Percentiles rank a stretch among this genome's conserved stretches.
Conservation (phyloP, 2,888 invertebrate species). For the Rotaria magnacalcarata region DNA sequence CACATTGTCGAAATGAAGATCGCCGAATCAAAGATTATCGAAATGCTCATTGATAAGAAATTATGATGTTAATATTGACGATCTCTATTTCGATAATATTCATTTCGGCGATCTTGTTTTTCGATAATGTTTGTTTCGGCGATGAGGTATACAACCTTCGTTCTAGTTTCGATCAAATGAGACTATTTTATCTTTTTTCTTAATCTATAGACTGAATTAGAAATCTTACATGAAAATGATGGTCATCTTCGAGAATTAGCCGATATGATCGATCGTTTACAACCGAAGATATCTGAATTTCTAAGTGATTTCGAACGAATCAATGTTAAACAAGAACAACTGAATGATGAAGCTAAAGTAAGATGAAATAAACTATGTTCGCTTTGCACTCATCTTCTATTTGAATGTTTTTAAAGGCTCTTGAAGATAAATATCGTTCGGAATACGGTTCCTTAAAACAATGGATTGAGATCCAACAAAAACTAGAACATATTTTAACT, state of each 20-base stretch:
- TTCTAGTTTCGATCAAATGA: too few relatives aligned
- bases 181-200: not conserved
- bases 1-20: too few relatives aligned
- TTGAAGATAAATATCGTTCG: not conserved
- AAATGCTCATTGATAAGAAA: too few relatives aligned
- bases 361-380: not conserved
- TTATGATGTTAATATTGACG: too few relatives aligned
- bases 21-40: too few relatives aligned
- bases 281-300: not conserved
- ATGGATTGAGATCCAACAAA: conserved; percentile 2
- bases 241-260: not conserved
- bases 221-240: conserved; percentile 4
- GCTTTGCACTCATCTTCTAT: too few relatives aligned
- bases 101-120: too few relatives aligned
- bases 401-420: not conserved
- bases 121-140: too few relatives aligned
- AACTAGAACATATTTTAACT: not conserved
- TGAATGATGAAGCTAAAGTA: not conserved
- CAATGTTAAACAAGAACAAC: not conserved
- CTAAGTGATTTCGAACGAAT: not conserved
- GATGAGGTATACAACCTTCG: too few relatives aligned
- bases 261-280: not conserved
- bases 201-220: not conserved
- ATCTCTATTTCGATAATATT: too few relatives aligned
- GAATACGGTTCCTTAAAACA: conserved; percentile 1